Evolutionary conservation across 1,140 invertebrate genomes (phyloP).

Genomic region (Spodoptera frugiperda): DNA sequence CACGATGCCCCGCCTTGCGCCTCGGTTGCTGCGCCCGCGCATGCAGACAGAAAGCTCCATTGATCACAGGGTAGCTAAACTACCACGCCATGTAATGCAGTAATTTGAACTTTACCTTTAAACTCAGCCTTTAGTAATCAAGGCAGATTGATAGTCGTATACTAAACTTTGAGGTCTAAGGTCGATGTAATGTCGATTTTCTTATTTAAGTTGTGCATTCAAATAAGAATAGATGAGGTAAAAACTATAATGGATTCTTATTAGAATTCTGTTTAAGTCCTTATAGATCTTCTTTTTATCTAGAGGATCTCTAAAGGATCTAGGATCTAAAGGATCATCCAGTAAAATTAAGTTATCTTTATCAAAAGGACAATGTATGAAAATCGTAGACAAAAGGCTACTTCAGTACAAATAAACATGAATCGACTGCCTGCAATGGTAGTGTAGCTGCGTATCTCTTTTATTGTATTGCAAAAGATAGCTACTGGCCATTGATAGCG

Average conservation of each 20-base stretch:
- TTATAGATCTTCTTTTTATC: no score
- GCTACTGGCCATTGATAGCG: no score
- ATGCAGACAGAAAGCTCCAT: conserved; percentile 47
- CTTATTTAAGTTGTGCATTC: neutral
- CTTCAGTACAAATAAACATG: no score
- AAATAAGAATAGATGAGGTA: neutral
- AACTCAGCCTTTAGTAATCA: neutral
- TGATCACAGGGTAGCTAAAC: conserved; percentile 26
- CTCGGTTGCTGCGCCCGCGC: neutral
- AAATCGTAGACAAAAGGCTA: no score
- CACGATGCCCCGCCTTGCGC: conserved; percentile 40
- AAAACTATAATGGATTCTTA: neutral
- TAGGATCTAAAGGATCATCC: no score
- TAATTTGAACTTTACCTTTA: conserved; percentile 26
- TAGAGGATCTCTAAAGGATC: no score
- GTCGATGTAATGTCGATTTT: neutral
- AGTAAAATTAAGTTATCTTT: no score
- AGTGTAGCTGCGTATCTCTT: no score
- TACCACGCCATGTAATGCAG: conserved; percentile 5
- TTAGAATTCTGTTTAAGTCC: neutral
- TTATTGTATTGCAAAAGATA: no score
- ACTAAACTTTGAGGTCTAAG: neutral
- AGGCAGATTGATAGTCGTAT: neutral
- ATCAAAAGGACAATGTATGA: no score
- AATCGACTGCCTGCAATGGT: no score